These are phyloP conservation scores for Hippopotamus amphibius DNA, from an alignment of 2,113 vertebrate species.

Conservation along the genomic window DNA sequence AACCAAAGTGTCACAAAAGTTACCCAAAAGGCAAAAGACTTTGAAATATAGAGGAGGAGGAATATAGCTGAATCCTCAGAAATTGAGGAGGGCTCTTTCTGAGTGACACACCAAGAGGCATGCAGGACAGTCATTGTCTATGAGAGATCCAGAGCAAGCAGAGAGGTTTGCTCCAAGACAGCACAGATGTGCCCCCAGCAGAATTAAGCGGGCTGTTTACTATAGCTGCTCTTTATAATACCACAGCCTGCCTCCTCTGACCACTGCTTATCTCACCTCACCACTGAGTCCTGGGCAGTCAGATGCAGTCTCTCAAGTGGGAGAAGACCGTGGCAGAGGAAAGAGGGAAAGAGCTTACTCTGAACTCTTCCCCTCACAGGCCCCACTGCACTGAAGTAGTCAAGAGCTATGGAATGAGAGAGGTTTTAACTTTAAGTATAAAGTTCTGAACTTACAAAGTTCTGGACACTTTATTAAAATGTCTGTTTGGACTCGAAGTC, in stretches of 20 bases:
- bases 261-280: not conserved
- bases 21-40: not conserved
- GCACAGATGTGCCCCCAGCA: not conserved
- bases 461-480: not conserved
- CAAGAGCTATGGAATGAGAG: not conserved
- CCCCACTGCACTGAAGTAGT: not conserved
- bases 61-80: not conserved
- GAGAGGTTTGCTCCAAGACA: not conserved
- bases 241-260: no score
- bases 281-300: not conserved
- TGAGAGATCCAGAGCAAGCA: not conserved
- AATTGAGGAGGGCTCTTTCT: not conserved
- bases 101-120: not conserved
- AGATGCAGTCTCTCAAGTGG: not conserved
- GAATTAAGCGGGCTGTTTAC: not conserved
- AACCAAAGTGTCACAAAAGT: not conserved
- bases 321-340: rapidly evolving
- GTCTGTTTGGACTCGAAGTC: not conserved
- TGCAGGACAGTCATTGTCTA: rapidly evolving
- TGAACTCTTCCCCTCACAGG: not conserved
- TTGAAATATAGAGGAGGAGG: not conserved
- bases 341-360: not conserved
- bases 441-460: not conserved
- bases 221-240: not conserved
- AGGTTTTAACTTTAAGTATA: not conserved